Base-by-base conservation (phyloP, 1,140 invertebrate genomes). In the Drosophila lowei region DNA sequence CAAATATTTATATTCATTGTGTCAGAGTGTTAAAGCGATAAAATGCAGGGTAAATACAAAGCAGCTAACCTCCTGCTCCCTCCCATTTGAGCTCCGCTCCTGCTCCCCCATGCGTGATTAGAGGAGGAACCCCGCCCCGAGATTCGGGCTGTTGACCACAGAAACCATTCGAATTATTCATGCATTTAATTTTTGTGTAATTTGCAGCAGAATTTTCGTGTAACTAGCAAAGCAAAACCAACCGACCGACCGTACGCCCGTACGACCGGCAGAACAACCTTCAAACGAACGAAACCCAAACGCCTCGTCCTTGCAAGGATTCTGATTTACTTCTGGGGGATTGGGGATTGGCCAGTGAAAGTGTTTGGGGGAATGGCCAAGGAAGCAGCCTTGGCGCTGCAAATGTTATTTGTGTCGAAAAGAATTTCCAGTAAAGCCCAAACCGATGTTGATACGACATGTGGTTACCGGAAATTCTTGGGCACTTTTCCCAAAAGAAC, bases 1-100 rank as follows among this genome's bases (percentile, higher is more conserved):
- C 85, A 86, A 86, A 86, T 86, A 86, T 86, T 86, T 86, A 86
- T 86, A 86, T 86, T 86, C 83, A 86, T 86, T 86, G 84, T 86
- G 83, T 86, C 83, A 81, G 83, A 86, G 83, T 86, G 83, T 86
- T 86, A 86, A 86, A 86, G 83, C 83, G 83, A 86, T 86, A 86
- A 86, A 86, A 86, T 86, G 84, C 83, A 86, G 81, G 81, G 83
- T 81, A 86, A 86, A 86, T 88, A 86, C 71, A 77, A 81, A 86
- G 78, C 79, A 83, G 74, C 74, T 77, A 52, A 43, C 43, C 57
- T 54, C 47, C 63, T 64, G 59, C 18, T 23, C 25, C 41, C 47
- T 18, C 25, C 38, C 65, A 58, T 57, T 77, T 73, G 58, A 47
- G 44, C 38, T 42, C 56, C 67, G 8, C 9, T 30, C 16, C 55